Base-by-base conservation (phyloP, 2,113 vertebrate genomes). In the Lampris incognitus region DNA sequence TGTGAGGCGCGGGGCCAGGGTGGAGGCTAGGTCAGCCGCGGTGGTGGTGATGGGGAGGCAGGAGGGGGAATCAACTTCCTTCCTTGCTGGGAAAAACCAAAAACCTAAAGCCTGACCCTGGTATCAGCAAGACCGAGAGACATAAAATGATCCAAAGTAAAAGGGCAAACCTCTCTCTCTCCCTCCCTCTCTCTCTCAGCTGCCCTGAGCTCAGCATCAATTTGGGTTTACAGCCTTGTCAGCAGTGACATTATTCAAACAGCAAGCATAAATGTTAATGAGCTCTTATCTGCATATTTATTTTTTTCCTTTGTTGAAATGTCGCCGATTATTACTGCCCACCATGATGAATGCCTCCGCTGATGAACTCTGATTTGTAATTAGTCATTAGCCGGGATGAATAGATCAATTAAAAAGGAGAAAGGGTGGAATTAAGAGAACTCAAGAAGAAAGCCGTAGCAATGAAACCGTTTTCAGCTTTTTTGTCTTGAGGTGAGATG, bases 201-300 rank as follows among this genome's bases (percentile, higher is more conserved):
- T 94, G 94, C 95, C 93, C 95, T 95, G 94, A 96, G 96, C 95
- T 96, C 95, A 95, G 96, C 95, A 97, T 97, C 95, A 95, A 96
- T 99, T 97, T 96, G 94, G 95, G 94, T 95, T 93, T 97, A 96
- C 95, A 97, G 97, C 95, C 96, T 96, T 98, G 96, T 99, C 97
- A 98, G 96, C 94, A 94, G 93, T 94, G 94, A 95, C 96, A 99
- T 99, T 99, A 98, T 98, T 99, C 96, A 98, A 98, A 98, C 96
- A 97, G 96, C 96, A 95, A 96, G 96, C 97, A 95, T 96, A 98
- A 99, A 99, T 99, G 98, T 98, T 99, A 99, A 99, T 98, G 97
- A 99, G 96, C 93, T 94, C 96, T 96, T 96, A 99, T 99, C 99
- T 99, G 98, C 98, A 99, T 99, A 97, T 99, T 98, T 97, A 96